Conservation (phyloP, 1,140 invertebrate genomes). For the Delia radicum region DNA sequence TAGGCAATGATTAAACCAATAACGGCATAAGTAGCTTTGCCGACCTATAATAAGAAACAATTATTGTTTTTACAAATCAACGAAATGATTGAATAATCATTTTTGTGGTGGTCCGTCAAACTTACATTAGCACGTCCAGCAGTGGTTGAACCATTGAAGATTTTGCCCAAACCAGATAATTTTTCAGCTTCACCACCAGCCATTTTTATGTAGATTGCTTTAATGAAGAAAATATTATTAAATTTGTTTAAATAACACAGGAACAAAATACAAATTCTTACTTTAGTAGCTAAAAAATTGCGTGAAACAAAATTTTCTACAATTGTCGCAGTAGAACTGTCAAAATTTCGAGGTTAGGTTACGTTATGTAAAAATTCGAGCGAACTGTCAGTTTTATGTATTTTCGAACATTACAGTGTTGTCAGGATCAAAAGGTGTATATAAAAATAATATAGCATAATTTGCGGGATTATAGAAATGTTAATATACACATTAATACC, state of each 20-base stretch:
- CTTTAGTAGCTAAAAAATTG: slow-evolving; percentile 2
- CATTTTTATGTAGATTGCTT: slow-evolving; percentile 56
- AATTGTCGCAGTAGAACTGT: slow-evolving; percentile 17
- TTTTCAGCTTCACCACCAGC: slow-evolving; percentile 65
- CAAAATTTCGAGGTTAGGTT: not conserved
- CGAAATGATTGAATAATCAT: not conserved
- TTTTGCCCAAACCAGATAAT: slow-evolving; percentile 63
- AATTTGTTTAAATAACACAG: not conserved
- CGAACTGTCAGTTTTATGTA: slow-evolving; percentile 23
- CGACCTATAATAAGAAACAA: slow-evolving; percentile 58
- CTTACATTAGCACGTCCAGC: slow-evolving; percentile 68
- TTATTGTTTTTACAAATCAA: not conserved
- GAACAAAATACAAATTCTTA: not conserved
- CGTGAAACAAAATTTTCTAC: not conserved
- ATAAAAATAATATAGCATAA: not conserved
- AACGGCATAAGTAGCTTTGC: slow-evolving; percentile 65
- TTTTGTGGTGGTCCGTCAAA: slow-evolving; percentile 29
- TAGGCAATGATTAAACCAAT: slow-evolving; percentile 62
- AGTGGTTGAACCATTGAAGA: slow-evolving; percentile 66
- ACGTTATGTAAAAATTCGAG: not conserved
- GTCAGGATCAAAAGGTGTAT: not conserved
- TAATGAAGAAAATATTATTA: not conserved
- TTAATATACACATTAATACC: too few species aligned
- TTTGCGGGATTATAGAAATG: not conserved
- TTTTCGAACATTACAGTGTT: not conserved